Evolutionary conservation across 2,888 invertebrate genomes (phyloP), one percentile per base, ranked within the genome.

Genomic region (Onchidella celtica): DNA sequence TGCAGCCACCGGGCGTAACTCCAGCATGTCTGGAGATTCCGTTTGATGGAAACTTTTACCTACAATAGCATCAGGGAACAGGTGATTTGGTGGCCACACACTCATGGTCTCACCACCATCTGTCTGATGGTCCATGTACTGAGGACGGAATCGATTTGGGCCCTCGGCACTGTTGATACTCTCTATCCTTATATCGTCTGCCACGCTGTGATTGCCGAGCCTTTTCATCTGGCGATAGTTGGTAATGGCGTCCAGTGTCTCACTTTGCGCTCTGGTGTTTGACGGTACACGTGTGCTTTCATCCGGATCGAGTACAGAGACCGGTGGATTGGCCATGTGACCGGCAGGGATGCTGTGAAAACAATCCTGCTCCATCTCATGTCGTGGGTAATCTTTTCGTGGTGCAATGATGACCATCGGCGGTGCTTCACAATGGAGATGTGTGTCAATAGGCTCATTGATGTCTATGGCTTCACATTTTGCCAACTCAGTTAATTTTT

Each of bases 391-490:
- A 6, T 75, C 78, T 55, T 82, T 47, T 14, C 63, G 68, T 27
- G 73, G 69, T 75, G 84, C 81, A 57, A 84, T n/a, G 70, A 83
- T 82, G 61, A 81, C 82, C 74, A 84, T 83, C 29, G 84, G 78
- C 6, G 79, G 75, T 38, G 66, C 55, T 29, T 1, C 24, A 21
- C n/a, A 24, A n/a, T 9, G 55, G 17, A 11, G n/a, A 32, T 36
- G 4, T 27, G 21, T 29, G 11, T 47, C 27, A n/a, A 66, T 40
- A 17, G 77, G 34, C 36, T 73, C 79, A 14, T 34, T 57, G 59
- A 83, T 79, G 78, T 83, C 84, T 24, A 81, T 75, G 24, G 74
- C 82, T 11, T 84, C 84, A 57, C 82, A 83, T 61, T 81, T 80
- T 3, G 83, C 80, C 27, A 84, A 40, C 34, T 84, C 82, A n/a